phyloP scores from a whole-genome alignment of 2,797 vertebrate species.

The Varecia variegata region DNA sequence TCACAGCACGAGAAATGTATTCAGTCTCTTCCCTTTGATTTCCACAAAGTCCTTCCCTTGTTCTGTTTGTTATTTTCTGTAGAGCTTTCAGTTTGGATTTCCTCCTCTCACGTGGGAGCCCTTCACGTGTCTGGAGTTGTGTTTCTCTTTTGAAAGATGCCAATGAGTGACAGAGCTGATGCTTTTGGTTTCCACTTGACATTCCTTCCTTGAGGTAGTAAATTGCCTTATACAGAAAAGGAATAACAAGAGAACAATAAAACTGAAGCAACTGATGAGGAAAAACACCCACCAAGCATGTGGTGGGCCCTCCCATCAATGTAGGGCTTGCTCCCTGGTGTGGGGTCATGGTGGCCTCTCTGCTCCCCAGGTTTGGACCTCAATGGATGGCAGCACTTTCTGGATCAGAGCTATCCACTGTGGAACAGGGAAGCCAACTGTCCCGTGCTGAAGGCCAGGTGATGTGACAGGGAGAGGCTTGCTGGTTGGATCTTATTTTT shows the following conservation, averaged over 20 bases:
- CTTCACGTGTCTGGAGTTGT: fast-evolving
- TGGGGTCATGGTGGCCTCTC: fast-evolving
- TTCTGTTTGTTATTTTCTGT: neutral
- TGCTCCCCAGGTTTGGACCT: neutral
- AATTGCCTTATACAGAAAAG: neutral
- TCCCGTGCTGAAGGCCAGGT: neutral
- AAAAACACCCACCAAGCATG: fast-evolving
- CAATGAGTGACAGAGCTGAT: neutral
- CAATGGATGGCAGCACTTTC: neutral
- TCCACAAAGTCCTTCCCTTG: neutral
- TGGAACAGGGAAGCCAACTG: neutral
- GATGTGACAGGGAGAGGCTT: no score
- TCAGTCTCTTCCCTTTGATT: neutral
- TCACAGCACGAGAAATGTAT: neutral
- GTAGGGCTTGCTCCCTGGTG: neutral
- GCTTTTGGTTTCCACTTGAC: neutral
- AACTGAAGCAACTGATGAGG: neutral
- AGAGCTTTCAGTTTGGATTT: neutral
- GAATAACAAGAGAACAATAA: neutral
- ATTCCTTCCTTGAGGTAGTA: neutral
- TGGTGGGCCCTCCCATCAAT: neutral
- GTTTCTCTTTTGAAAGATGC: neutral
- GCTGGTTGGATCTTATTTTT: neutral
- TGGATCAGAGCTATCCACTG: neutral
- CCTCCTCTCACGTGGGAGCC: neutral